phyloP scores from a whole-genome alignment of 2,888 invertebrate species.

The Oasisia sp. region DNA sequence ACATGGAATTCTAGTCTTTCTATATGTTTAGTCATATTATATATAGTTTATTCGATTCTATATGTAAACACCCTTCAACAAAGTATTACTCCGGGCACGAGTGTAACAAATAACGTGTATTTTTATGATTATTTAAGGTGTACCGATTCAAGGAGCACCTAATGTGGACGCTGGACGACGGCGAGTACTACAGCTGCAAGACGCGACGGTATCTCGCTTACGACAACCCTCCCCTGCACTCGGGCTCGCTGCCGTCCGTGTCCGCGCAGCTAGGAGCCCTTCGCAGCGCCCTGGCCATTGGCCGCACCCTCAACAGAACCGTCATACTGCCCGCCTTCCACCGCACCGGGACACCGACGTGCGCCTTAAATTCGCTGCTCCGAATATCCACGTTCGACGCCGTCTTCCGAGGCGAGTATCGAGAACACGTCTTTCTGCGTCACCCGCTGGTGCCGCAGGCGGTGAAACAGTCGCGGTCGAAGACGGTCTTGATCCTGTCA shows the following conservation, averaged over 20 bases:
- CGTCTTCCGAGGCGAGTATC: slow-evolving; percentile 14
- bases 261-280: slow-evolving; percentile 28
- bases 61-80: no score
- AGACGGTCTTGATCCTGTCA: not conserved
- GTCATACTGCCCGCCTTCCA: slow-evolving; percentile 40
- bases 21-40: no score
- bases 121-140: slow-evolving; percentile 13
- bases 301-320: slow-evolving; percentile 33
- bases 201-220: slow-evolving; percentile 34
- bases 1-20: no score
- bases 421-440: slow-evolving; percentile 19
- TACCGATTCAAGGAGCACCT: slow-evolving; percentile 32
- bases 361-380: not conserved
- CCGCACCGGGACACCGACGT: slow-evolving; percentile 20
- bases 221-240: slow-evolving; percentile 33
- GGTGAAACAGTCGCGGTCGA: not conserved
- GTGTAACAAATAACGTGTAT: no score
- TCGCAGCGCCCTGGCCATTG: slow-evolving; percentile 28
- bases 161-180: slow-evolving; percentile 31
- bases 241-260: not conserved
- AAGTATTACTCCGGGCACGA: no score
- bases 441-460: slow-evolving; percentile 18
- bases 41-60: no score
- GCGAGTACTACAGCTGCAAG: slow-evolving; percentile 33
- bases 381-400: not conserved